A percentile compares a stretch with the other conserved stretches of the same genome.
phyloP scores from a whole-genome alignment of 2,797 vertebrate species.

The Uromys caudimaculatus region DNA sequence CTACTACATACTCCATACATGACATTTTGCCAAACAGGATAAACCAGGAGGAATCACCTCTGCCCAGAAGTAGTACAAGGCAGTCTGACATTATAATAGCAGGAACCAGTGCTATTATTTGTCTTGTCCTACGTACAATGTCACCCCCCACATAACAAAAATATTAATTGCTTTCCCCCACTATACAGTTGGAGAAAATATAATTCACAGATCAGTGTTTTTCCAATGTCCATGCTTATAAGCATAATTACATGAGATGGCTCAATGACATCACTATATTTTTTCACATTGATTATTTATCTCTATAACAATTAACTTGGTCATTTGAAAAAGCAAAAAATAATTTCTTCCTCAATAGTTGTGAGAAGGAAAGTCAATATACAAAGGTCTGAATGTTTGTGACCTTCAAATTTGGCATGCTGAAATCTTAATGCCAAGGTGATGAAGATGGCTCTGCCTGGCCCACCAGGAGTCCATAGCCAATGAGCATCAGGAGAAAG shows the following conservation, averaged over 20 bases:
- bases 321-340: neutral
- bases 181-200: conserved; percentile 10
- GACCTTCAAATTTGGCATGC: neutral
- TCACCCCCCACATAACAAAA: neutral
- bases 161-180: neutral
- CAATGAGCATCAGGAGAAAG: no score
- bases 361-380: neutral
- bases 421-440: neutral
- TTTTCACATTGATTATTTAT: conserved; percentile 15
- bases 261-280: neutral
- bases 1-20: neutral
- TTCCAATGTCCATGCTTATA: neutral
- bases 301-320: conserved; percentile 20
- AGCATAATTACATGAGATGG: neutral
- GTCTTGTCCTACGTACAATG: neutral
- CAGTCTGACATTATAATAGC: neutral
- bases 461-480: no score
- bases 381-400: neutral
- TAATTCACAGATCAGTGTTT: conserved; percentile 20
- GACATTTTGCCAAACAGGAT: neutral
- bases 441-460: no score
- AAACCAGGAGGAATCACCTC: neutral
- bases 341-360: neutral
- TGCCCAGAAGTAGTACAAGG: neutral
- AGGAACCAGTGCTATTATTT: neutral